A percentile compares a stretch with the other conserved stretches of the same genome.
Conservation (phyloP, 2,113 vertebrate species). For the Oceanodroma tethys region DNA sequence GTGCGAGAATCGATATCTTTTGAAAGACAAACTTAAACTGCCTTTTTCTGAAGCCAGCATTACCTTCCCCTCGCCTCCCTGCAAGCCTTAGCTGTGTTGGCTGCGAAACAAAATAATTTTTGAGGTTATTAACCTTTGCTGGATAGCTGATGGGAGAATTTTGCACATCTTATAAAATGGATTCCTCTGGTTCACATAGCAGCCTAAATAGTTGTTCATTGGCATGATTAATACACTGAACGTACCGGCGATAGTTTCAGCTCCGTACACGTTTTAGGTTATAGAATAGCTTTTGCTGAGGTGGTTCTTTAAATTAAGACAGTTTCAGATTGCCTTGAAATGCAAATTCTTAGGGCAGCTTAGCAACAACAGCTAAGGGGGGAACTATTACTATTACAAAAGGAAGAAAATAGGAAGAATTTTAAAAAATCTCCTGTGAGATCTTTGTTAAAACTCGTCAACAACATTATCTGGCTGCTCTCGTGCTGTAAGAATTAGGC, state of each 20-base stretch:
- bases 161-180: neutral
- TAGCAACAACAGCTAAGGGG: conserved; percentile 11
- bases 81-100: neutral
- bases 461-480: neutral
- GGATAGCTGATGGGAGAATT: neutral
- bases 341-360: conserved; percentile 16
- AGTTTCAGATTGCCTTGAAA: neutral
- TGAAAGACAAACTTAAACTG: neutral
- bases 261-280: neutral
- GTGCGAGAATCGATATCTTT: neutral
- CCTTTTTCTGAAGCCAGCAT: neutral
- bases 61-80: neutral
- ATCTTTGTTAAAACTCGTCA: neutral
- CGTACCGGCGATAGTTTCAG: neutral
- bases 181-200: neutral
- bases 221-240: neutral
- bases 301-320: neutral
- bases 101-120: neutral
- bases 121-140: neutral
- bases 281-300: neutral
- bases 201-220: neutral
- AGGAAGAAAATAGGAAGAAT: neutral
- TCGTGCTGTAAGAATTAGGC: neutral
- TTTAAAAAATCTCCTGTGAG: neutral
- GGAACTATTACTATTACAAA: neutral